Percentiles rank a stretch among this genome's conserved stretches.
Conservation (phyloP, 1,140 invertebrate species). For the Apis laboriosa region DNA sequence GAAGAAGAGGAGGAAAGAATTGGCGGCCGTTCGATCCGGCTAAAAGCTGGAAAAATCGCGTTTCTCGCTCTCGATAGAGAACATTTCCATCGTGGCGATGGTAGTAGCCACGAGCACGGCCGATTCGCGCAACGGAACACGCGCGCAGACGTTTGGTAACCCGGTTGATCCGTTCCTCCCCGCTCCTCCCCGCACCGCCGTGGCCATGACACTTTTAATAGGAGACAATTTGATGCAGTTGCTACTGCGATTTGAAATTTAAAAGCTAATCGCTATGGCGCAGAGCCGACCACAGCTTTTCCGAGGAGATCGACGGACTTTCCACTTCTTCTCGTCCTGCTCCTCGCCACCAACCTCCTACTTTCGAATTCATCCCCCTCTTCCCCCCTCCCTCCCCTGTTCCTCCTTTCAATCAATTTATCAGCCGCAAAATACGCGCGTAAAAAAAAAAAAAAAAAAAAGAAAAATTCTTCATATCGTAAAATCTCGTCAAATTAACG, state of each 20-base stretch:
- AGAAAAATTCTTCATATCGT: neutral
- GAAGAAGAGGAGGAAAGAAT: too few species aligned
- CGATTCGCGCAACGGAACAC: neutral
- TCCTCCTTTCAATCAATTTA: constrained; percentile 7
- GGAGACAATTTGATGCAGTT: constrained; percentile 78
- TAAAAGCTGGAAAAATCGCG: neutral
- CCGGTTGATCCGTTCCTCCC: constrained; percentile 24
- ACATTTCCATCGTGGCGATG: neutral
- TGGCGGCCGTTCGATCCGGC: too few species aligned
- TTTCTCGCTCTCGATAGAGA: neutral
- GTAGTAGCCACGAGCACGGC: neutral
- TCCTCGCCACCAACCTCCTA: too few species aligned
- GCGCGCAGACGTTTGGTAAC: constrained; percentile 36
- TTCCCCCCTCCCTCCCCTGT: too few species aligned
- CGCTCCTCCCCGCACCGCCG: constrained; percentile 39
- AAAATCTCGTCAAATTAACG: constrained; percentile 31
- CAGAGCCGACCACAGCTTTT: constrained; percentile 6
- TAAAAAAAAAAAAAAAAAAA: neutral
- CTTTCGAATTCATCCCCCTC: too few species aligned
- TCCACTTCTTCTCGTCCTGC: too few species aligned
- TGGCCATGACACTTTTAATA: constrained; percentile 80
- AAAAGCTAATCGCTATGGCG: constrained; percentile 57
- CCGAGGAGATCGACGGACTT: constrained; percentile 6
- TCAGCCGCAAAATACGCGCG: constrained; percentile 29
- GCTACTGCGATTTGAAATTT: constrained; percentile 77